A percentile compares a stretch with the other conserved stretches of the same genome.
Conservation (phyloP, 2,888 invertebrate genomes). For the Agonum fuliginosum region DNA sequence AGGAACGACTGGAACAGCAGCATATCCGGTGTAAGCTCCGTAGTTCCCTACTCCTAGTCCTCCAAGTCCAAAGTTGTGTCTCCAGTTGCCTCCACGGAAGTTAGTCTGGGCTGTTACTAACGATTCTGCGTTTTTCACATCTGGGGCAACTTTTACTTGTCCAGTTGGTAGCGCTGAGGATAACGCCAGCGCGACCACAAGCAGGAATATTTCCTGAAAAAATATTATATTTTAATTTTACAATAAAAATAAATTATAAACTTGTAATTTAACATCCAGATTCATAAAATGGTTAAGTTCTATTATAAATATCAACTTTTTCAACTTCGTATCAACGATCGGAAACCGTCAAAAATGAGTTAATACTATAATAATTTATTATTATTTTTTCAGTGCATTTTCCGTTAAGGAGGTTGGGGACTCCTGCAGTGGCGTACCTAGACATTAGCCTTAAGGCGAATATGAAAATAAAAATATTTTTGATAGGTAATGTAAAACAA, state of each 20-base stretch:
- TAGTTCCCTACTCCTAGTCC: background rate
- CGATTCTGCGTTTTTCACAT: background rate
- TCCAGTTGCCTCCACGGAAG: constrained; percentile 41
- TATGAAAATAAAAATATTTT: too few relatives aligned
- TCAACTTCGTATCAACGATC: too few relatives aligned
- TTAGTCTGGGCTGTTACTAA: constrained; percentile 45
- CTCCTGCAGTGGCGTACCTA: too few relatives aligned
- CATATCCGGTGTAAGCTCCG: constrained; percentile 2
- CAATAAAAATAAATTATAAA: background rate
- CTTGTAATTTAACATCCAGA: background rate
- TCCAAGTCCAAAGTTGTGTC: constrained; percentile 36
- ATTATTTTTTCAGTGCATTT: too few relatives aligned
- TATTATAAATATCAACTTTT: too few relatives aligned
- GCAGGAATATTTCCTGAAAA: constrained; percentile 19
- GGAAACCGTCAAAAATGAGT: too few relatives aligned
- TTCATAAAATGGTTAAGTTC: too few relatives aligned
- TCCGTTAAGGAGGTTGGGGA: too few relatives aligned
- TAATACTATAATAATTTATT: too few relatives aligned
- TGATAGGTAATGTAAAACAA: too few relatives aligned
- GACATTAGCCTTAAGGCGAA: too few relatives aligned
- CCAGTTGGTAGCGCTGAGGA: background rate
- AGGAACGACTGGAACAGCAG: background rate
- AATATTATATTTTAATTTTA: too few relatives aligned
- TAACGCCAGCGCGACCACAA: background rate
- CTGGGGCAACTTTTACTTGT: background rate